Base-by-base conservation (phyloP, 2,888 invertebrate species). In the Stenotaenia linearis region DNA sequence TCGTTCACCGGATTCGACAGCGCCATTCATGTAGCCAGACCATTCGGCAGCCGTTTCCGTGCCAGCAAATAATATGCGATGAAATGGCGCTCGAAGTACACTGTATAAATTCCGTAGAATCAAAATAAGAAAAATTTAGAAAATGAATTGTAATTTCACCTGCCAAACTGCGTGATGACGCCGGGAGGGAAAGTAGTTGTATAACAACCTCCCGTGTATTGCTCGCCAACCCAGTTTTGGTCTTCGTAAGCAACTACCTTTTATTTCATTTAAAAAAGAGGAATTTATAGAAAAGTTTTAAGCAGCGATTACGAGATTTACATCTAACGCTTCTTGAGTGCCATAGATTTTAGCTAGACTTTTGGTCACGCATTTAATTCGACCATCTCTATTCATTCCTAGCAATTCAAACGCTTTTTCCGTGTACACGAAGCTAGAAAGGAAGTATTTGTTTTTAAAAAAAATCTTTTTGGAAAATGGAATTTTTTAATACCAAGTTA, bases 151-250 rank as follows among this genome's bases (percentile, higher is more conserved):
- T 0, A 77, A 18, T 56, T 78, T 78, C 79, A 84, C 85, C 79
- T 82, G 78, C 84, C 84, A 80, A 82, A 85, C n/a, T 82, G 81
- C 15, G 85, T 84, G 32, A 86, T 83, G 25, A 85, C 84, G 1
- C 86, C 86, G 25, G 85, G 87, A 25, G 84, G 86, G 82, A 83
- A 85, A 82, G 83, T 85, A 80, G 83, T 83, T 10, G 84, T 85
- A 82, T 87, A 87, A 81, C 87, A 87, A 4, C 88, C 88, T 2
- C 87, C 87, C 21, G 85, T 84, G 83, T 86, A 87, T 61, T 84
- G 85, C 80, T 87, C 87, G 28, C 84, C 84, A 4, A 84, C 81
- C 87, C 87, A 88, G 79, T 85, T 83, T 81, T 86, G 85, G 81
- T 88, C 87, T 76, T 85, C 84, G 80, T 85, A 86, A 79, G 84